Evolutionary conservation across 2,797 vertebrate genomes (phyloP).

Genomic region (Pantherophis vulpinus): DNA sequence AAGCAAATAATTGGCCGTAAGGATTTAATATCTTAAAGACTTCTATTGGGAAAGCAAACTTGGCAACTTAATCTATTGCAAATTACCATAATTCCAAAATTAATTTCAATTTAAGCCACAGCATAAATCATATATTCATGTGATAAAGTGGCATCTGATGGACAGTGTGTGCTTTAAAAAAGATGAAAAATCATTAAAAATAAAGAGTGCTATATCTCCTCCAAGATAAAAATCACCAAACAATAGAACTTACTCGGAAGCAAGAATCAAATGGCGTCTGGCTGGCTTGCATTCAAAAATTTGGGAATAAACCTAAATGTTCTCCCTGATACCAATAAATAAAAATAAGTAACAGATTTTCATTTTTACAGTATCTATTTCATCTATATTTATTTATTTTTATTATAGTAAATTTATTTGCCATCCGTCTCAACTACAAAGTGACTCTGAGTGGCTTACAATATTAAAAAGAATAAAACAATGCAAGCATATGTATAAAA

Average conservation of each 20-base stretch:
- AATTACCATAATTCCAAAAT: slow-evolving; percentile 60
- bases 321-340: background rate
- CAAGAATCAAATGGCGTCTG: background rate
- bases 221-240: background rate
- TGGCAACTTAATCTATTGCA: slow-evolving; percentile 59
- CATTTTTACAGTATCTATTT: background rate
- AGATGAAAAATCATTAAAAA: slow-evolving; percentile 40
- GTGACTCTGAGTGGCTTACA: background rate
- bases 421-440: background rate
- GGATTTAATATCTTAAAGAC: slow-evolving; percentile 41
- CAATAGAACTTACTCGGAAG: background rate
- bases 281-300: background rate
- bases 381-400: background rate
- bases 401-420: background rate
- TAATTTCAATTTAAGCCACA: slow-evolving; percentile 60
- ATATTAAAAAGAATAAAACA: background rate
- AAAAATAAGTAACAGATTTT: slow-evolving; percentile 40
- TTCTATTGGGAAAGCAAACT: slow-evolving; percentile 52
- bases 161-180: slow-evolving; percentile 27
- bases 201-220: background rate
- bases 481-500: background rate
- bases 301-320: background rate
- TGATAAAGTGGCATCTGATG: slow-evolving; percentile 53
- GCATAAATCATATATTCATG: slow-evolving; percentile 54
- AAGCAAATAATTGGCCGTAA: slow-evolving; percentile 45